Base-by-base conservation (phyloP, 2,113 vertebrate species). In the Panurus biarmicus region DNA sequence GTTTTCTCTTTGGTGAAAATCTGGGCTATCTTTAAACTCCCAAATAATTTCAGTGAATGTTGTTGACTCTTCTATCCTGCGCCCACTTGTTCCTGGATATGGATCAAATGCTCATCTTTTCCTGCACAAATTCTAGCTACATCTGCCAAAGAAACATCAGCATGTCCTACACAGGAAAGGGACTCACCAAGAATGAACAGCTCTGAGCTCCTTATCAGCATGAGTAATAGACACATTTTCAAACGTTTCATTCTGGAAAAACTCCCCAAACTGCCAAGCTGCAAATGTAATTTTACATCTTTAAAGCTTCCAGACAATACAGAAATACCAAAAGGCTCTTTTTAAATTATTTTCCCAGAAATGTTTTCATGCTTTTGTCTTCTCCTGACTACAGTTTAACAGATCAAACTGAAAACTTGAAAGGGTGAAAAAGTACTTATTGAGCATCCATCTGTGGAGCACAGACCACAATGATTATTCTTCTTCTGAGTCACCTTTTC, bases 111-210 rank as follows among this genome's bases (percentile, higher is more conserved):
- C 75, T 77, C 85, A 89, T 80, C 91, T 92, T 75, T 64, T 86
- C 69, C 91, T 57, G 56, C 40, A 79, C 40, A 86, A 60, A 77
- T 71, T 54, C 71, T 12, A 80, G 60, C 47, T 44, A 9, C 1
- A 0, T 71, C 80, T 95, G 81, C 74, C 87, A 95, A 84, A 82
- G 62, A 87, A 93, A 93, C 85, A 95, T 86, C 94, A 85, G 87
- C 71, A 60, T 60, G 89, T 94, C 85, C 89, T 51, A 67, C 50
- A 51, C 72, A 70, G 75, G 75, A 87, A 90, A 77, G 72, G 26
- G 60, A 93, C 56, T 85, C 40, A 58, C 51, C 7, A 7, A 74
- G 75, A 91, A 72, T 2, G 45, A 75, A 40, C 90, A 86, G 25
- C 72, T 73, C 75, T 14, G 35, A 83, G 51, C 47, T 95, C 54